These are phyloP conservation scores for Propithecus deckenii DNA, from an alignment of 2,797 vertebrate species.

Conservation along the genomic window DNA sequence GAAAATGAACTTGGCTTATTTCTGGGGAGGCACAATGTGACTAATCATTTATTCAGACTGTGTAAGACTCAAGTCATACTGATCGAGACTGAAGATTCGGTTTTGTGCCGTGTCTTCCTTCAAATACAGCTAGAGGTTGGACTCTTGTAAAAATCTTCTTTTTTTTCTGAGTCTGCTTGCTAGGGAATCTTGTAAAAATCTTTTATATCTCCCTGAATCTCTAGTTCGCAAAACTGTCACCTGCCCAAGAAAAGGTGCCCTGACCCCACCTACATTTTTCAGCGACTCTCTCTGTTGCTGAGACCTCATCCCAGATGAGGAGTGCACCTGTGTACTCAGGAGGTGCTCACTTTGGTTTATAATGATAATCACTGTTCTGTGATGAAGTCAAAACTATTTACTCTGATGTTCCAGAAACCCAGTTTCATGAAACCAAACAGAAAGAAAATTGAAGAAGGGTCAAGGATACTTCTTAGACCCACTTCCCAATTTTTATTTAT, in stretches of 20 bases:
- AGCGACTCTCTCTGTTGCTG: background rate
- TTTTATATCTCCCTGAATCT: background rate
- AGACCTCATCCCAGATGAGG: background rate
- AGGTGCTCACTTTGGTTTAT: background rate
- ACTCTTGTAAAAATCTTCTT: background rate
- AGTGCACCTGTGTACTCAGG: fast-evolving
- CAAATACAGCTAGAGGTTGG: fast-evolving
- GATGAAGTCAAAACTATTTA: background rate
- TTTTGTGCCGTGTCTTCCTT: background rate
- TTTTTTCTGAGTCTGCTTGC: background rate
- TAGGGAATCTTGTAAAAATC: background rate
- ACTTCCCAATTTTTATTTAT: background rate
- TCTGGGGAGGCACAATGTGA: background rate
- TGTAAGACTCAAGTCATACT: background rate
- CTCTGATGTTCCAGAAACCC: background rate
- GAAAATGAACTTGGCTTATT: background rate
- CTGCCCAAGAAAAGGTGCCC: background rate
- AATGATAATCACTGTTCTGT: background rate
- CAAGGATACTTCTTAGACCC: background rate
- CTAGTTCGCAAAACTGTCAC: background rate
- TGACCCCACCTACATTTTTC: background rate
- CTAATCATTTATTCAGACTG: background rate
- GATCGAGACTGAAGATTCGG: background rate
- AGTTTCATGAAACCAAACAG: background rate
- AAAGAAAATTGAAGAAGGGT: background rate